Evolutionary conservation across 2,113 vertebrate species (phyloP), one percentile per base, ranked within the genome.

Genomic region (Crotalus viridis): DNA sequence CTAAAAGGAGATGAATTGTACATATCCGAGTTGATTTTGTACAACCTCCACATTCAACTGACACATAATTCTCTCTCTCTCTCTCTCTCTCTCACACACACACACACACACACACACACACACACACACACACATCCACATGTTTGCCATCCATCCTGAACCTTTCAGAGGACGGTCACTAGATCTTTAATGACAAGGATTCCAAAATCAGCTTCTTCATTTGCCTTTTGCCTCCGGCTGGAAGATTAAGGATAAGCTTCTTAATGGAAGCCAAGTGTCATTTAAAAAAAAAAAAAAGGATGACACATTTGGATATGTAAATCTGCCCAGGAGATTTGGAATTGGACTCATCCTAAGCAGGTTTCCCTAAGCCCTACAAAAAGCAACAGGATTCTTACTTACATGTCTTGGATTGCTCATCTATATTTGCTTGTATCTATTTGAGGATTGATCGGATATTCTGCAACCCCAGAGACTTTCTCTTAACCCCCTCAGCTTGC

Each of bases 161-260:
- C 17, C n/a, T 26, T 17, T 52, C 51, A 17, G 0, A 10, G 3
- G 24, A n/a, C 0, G 9, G 17, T 24, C 26, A 10, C 46, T 69
- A 28, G 43, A 28, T 61, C 59, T 69, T 69, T 22, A 26, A 17
- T 17, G 4, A 51, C 26, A 33, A 90, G 17, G 26, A 28, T 81
- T 57, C 74, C 52, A 46, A 59, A 86, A 26, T 13, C 54, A n/a
- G 24, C 26, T 24, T 10, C 39, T 91, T 43, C 81, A 12, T 57
- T 91, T 21, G 54, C 81, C 54, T 86, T 15, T 46, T 0, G 81
- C 81, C n/a, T 33, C 64, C 19, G 17, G 21, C 39, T 86, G 56
- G 74, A 91, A 91, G 90, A 91, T 48, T 91, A 48, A 91, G 74
- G 3, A 28, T 57, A 86, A 91, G 39, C 90, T 86, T 59, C 90